Evolutionary conservation across 2,888 invertebrate genomes (phyloP).

Genomic region (Artemia sinica): DNA sequence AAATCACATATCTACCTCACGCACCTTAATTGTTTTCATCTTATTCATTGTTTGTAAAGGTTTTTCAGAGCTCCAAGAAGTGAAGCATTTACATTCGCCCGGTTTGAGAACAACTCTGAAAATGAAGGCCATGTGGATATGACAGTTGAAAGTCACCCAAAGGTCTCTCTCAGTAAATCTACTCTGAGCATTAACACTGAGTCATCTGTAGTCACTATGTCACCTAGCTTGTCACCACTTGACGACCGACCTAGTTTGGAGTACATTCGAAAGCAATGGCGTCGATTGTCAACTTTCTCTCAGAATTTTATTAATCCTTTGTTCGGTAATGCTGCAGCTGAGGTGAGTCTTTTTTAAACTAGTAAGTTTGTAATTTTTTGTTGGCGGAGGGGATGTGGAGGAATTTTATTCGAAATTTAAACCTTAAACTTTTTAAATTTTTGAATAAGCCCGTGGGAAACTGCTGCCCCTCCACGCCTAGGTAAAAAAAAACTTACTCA

Average conservation of each 20-base stretch:
- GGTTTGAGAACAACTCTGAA: neutral
- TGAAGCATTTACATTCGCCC: slow-evolving; percentile 13
- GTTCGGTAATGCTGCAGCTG: neutral
- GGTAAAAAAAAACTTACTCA: too few species aligned
- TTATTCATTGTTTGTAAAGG: too few species aligned
- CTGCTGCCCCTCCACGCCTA: too few species aligned
- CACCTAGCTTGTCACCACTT: neutral
- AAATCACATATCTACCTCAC: too few species aligned
- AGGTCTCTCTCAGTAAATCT: neutral
- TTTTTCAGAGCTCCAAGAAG: neutral
- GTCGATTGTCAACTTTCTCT: neutral
- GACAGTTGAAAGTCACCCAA: neutral
- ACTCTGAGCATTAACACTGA: neutral
- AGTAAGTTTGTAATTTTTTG: too few species aligned
- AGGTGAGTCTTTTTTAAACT: neutral
- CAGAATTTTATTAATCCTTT: slow-evolving; percentile 8
- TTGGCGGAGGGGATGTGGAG: too few species aligned
- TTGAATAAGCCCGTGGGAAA: too few species aligned
- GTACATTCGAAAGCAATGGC: neutral
- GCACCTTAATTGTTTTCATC: too few species aligned
- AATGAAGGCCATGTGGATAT: neutral
- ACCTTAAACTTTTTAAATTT: too few species aligned
- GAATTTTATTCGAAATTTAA: too few species aligned
- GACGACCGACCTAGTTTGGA: neutral
- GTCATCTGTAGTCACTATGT: neutral